These are phyloP conservation scores for Lochmaea capreae DNA, from an alignment of 2,888 invertebrate genomes.

Conservation along the genomic window DNA sequence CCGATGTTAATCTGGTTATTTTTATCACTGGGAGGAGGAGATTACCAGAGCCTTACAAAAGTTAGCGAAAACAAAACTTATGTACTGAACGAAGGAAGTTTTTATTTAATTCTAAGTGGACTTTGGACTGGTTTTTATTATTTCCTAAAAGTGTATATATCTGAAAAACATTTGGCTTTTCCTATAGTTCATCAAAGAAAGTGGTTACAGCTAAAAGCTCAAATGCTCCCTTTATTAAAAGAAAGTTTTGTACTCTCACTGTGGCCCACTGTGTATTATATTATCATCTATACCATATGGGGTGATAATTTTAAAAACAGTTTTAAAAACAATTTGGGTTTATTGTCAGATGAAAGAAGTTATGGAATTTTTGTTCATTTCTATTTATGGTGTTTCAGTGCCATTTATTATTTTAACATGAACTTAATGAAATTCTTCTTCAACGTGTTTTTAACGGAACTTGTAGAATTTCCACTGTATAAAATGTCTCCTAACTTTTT, in stretches of 20 bases:
- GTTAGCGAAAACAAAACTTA: conserved; percentile 66
- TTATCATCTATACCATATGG: conserved; percentile 72
- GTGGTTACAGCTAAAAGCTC: conserved; percentile 74
- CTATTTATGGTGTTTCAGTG: conserved; percentile 77
- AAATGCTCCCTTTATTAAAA: conserved; percentile 70
- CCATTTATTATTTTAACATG: conserved; percentile 77
- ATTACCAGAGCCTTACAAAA: conserved; percentile 69
- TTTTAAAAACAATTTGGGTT: conserved; percentile 68
- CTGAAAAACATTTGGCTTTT: conserved; percentile 72
- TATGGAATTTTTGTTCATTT: conserved; percentile 67
- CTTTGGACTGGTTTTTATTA: conserved; percentile 75
- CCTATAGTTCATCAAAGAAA: conserved; percentile 79
- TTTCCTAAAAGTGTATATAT: conserved; percentile 71
- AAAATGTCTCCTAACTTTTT: conserved; percentile 63
- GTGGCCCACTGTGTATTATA: conserved; percentile 73
- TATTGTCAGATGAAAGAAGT: conserved; percentile 66
- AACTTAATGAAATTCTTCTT: conserved; percentile 78
- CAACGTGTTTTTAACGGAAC: conserved; percentile 78
- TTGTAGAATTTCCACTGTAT: conserved; percentile 74
- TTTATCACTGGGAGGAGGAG: conserved; percentile 73
- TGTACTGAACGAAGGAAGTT: conserved; percentile 76
- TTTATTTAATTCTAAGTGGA: conserved; percentile 76
- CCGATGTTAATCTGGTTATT: conserved; percentile 77
- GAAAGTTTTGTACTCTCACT: conserved; percentile 72
- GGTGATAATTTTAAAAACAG: conserved; percentile 69